Conservation (phyloP, 1,140 invertebrate genomes). For the Drosophila teissieri region DNA sequence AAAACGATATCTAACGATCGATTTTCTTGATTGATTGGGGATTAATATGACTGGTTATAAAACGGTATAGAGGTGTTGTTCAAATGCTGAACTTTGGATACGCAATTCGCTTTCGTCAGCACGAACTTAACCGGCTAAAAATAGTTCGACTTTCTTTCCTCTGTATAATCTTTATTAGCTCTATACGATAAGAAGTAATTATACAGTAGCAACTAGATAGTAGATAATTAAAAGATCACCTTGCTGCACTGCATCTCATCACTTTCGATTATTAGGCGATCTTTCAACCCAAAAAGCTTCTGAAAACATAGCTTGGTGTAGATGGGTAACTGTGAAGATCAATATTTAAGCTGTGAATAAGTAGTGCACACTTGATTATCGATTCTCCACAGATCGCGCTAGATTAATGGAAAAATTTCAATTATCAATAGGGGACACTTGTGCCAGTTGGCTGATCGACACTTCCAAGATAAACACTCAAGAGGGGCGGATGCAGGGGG, state of each 20-base stretch:
- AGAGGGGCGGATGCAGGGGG: background rate
- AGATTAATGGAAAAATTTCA: conserved; percentile 74
- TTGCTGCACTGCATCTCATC: background rate
- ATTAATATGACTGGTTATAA: no score
- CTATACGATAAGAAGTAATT: conserved; percentile 5
- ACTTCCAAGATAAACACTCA: conserved; percentile 38
- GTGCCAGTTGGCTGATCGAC: conserved; percentile 58
- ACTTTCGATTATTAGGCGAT: conserved; percentile 41
- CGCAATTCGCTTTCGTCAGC: conserved; percentile 1
- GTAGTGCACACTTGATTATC: conserved; percentile 33
- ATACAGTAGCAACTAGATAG: conserved; percentile 13
- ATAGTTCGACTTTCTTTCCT: conserved; percentile 21
- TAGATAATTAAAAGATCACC: conserved; percentile 2
- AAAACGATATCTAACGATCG: background rate
- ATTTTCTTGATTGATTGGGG: background rate
- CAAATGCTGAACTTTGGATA: background rate
- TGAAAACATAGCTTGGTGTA: conserved; percentile 21
- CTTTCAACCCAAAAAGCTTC: background rate
- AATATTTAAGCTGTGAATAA: conserved; percentile 64
- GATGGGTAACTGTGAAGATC: conserved; percentile 37
- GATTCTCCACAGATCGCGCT: conserved; percentile 21
- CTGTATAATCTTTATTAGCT: background rate
- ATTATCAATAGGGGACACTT: conserved; percentile 57
- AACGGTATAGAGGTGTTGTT: background rate
- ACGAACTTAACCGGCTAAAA: background rate